phyloP scores from a whole-genome alignment of 2,113 vertebrate genomes.

The Sander vitreus region DNA sequence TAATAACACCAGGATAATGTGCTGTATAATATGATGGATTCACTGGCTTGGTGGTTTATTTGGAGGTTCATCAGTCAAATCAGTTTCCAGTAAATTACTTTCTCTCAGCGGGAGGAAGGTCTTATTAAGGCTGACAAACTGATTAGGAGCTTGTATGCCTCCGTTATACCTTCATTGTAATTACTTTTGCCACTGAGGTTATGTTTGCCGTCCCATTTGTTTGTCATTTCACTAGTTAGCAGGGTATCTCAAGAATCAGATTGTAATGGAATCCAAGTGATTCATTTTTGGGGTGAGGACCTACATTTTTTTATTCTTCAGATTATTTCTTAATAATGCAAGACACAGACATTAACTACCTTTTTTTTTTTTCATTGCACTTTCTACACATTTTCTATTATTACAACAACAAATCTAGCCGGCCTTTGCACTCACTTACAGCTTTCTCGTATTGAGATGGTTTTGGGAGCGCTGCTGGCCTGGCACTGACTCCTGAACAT shows the following conservation, averaged over 20 bases:
- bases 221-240: conserved; percentile 39
- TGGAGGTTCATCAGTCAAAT: conserved; percentile 73
- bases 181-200: conserved; percentile 63
- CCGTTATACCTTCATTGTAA: conserved; percentile 46
- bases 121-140: conserved; percentile 69
- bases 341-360: neutral
- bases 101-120: conserved; percentile 55
- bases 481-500: conserved; percentile 37
- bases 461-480: conserved; percentile 23
- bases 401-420: conserved; percentile 12
- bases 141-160: conserved; percentile 57
- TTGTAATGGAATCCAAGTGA: neutral
- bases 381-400: conserved; percentile 14
- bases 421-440: neutral
- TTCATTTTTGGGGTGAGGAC: neutral
- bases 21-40: conserved; percentile 65
- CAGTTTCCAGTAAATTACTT: conserved; percentile 66
- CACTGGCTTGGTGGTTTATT: conserved; percentile 58
- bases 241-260: neutral
- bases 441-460: conserved; percentile 4
- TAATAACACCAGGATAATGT: conserved; percentile 53
- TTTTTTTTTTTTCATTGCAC: neutral
- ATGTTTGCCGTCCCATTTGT: conserved; percentile 32
- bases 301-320: neutral
- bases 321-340: neutral